Evolutionary conservation across 2,113 vertebrate genomes (phyloP).

Genomic region (Pterocles gutturalis): DNA sequence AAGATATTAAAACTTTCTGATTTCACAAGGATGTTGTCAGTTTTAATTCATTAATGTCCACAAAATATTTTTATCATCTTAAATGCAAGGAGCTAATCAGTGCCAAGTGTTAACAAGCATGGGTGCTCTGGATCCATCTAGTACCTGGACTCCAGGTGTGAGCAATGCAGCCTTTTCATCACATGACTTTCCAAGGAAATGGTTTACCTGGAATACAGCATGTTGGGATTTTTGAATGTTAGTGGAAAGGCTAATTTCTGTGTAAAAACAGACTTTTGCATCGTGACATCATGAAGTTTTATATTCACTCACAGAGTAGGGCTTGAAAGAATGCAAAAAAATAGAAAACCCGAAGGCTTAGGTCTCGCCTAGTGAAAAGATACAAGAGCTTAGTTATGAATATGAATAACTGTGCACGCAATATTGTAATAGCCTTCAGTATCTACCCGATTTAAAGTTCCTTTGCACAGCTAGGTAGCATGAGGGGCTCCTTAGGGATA

Average conservation of each 20-base stretch:
- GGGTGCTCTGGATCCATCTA: not conserved
- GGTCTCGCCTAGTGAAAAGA: not conserved
- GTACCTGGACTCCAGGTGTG: not conserved
- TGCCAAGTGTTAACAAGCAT: not conserved
- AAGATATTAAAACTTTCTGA: not conserved
- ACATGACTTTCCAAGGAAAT: not conserved
- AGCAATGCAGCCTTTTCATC: not conserved
- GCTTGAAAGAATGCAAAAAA: not conserved
- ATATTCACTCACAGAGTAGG: not conserved
- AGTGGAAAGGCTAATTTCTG: not conserved
- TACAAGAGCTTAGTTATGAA: not conserved
- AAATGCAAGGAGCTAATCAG: not conserved
- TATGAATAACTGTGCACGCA: not conserved
- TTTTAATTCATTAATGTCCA: not conserved
- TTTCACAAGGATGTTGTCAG: not conserved
- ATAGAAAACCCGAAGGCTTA: not conserved
- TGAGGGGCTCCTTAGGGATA: not conserved
- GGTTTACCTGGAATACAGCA: not conserved
- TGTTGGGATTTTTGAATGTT: not conserved
- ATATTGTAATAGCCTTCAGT: not conserved
- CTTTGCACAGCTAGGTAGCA: not conserved
- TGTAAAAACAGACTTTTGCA: not conserved
- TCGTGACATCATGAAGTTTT: not conserved
- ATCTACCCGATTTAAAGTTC: not conserved
- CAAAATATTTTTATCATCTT: not conserved